Base-by-base conservation (phyloP, 2,113 vertebrate species). In the Mionectes macconnelli region DNA sequence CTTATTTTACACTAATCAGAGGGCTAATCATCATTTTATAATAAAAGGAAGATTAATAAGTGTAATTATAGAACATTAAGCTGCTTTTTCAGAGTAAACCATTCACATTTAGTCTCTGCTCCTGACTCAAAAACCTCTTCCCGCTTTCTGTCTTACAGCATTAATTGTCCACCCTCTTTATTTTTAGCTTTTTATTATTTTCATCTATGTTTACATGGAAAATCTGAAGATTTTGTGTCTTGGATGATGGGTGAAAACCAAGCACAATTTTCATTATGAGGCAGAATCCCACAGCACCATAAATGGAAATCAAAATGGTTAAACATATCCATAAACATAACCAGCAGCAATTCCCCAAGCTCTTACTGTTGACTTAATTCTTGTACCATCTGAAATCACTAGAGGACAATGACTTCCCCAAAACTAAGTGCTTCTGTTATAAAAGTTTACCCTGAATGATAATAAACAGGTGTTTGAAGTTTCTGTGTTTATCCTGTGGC, bases 151-250 rank as follows among this genome's bases (percentile, higher is more conserved):
- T 84, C 63, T 92, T 53, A 80, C n/a, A 12, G 9, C 33, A 39
- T 68, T 90, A 82, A 90, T 60, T 83, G n/a, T 7, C 63, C 44
- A 66, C n/a, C 6, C 16, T 44, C 28, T 33, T 88, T 90, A 85
- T 95, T 96, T 96, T 92, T 90, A 95, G 72, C 5, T 40, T 80
- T 94, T 56, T 90, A 52, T 88, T 93, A 83, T 60, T 95, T 83
- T 73, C 33, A 62, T 84, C 59, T 57, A 53, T 91, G 72, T 89
- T 94, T 95, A 84, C 76, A 87, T 86, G 89, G 94, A 95, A 96
- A 96, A 89, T 77, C 17, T 90, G 78, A 88, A 88, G 49, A 60
- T 83, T 73, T 75, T 84, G 3, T 68, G 40, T 59, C 45, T 93
- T 88, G 79, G 40, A 60, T 40, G 24, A 76, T 40, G 76, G 21